Conservation (phyloP, 2,888 invertebrate genomes). For the Archips crataeganus region DNA sequence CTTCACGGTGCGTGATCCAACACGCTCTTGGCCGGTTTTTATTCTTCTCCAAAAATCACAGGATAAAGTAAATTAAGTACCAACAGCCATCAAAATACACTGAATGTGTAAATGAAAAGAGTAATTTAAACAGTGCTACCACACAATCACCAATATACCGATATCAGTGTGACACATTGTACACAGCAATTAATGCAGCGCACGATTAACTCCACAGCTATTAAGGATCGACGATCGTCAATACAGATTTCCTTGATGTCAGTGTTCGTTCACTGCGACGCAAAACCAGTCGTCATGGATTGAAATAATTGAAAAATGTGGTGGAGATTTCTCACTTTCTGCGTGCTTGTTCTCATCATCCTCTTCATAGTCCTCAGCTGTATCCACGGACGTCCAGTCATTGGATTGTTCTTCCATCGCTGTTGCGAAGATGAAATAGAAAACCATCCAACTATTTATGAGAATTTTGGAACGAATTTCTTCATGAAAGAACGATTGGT, state of each 20-base stretch:
- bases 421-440: slow-evolving; percentile 75
- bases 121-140: neutral
- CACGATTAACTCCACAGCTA: slow-evolving; percentile 16
- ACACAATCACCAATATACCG: neutral
- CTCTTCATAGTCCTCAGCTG: slow-evolving; percentile 69
- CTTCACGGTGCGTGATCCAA: too few species aligned
- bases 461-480: slow-evolving; percentile 71
- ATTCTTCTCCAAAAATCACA: too few species aligned
- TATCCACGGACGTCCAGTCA: slow-evolving; percentile 69
- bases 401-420: slow-evolving; percentile 68
- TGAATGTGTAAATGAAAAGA: neutral
- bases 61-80: too few species aligned
- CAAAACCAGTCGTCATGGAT: slow-evolving; percentile 33
- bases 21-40: too few species aligned
- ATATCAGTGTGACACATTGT: neutral
- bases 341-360: slow-evolving; percentile 67
- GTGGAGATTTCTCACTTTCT: slow-evolving; percentile 74
- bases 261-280: slow-evolving; percentile 9
- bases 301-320: slow-evolving; percentile 61
- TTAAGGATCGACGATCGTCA: slow-evolving; percentile 34
- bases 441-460: slow-evolving; percentile 72
- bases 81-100: too few species aligned
- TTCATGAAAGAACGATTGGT: slow-evolving; percentile 69
- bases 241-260: slow-evolving; percentile 33
- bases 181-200: neutral